Percentiles rank a stretch among this genome's conserved stretches.
Conservation (phyloP, 2,888 invertebrate genomes). For the Diarsia mendica region DNA sequence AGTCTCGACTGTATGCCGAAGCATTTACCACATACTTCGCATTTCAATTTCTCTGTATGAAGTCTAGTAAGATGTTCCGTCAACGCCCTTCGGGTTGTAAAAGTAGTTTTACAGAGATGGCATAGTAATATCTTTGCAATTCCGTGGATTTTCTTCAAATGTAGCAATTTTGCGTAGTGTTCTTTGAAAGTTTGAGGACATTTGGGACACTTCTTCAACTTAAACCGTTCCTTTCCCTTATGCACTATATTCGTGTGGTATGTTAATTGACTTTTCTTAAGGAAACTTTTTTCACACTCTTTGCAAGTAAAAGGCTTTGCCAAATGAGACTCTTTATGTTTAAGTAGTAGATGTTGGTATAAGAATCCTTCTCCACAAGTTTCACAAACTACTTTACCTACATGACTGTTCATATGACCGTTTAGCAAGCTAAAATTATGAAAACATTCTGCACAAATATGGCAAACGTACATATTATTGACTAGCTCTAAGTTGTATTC, state of each 20-base stretch:
- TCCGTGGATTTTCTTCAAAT: conserved; percentile 76
- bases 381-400: conserved; percentile 80
- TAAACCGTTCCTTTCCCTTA: conserved; percentile 70
- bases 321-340: conserved; percentile 76
- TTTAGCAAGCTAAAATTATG: conserved; percentile 74
- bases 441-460: conserved; percentile 72
- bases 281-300: conserved; percentile 80
- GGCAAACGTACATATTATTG: conserved; percentile 73
- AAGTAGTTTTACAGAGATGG: conserved; percentile 72
- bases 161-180: conserved; percentile 76
- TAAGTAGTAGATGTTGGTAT: conserved; percentile 73
- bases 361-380: conserved; percentile 77
- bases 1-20: conserved; percentile 85
- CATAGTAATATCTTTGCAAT: conserved; percentile 72
- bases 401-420: conserved; percentile 77
- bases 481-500: conserved; percentile 74
- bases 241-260: conserved; percentile 83
- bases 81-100: conserved; percentile 71
- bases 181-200: conserved; percentile 76
- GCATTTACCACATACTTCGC: conserved; percentile 83
- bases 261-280: conserved; percentile 82
- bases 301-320: conserved; percentile 73
- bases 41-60: conserved; percentile 85
- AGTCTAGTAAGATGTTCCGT: conserved; percentile 77
- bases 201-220: conserved; percentile 72